Evolutionary conservation across 2,888 invertebrate species (phyloP), one percentile per base, ranked within the genome.

Genomic region (Polylopha cassiicola): DNA sequence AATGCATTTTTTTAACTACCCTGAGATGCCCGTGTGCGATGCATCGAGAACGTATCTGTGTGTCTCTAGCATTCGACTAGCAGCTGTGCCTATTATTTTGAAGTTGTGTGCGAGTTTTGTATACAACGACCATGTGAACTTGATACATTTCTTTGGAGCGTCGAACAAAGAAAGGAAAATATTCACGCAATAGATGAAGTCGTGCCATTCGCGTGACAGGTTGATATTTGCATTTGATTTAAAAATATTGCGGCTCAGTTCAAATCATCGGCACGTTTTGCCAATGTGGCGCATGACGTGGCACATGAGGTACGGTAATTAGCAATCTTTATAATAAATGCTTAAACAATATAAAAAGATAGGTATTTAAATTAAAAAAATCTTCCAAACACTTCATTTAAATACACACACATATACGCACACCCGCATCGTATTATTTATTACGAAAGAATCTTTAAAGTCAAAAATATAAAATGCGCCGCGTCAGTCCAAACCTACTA

Each of bases 81-180:
- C 84, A 84, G 84, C 81, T 85, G 84, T 77, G 77, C 72, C 76
- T 80, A 79, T 82, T 82, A 78, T 77, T 73, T 58, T 66, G 64
- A 56, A 53, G 59, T 56, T 69, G 81, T 80, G 78, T 77, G 79
- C 63, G 64, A 61, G 58, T 58, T 56, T 57, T 51, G 41, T 69
- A 58, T 64, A 50, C 44, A 20, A 42, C 45, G 70, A 65, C 50
- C 30, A 14, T 44, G 34, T 47, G 33, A 46, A 58, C 55, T 73
- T 74, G 76, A 73, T 70, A 67, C 64, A 51, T 57, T 47, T 17
- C 17, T 16, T 20, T 14, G 5, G 11, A 21, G 5, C 4, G 7
- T 26, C 8, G 9, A 15, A 34, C 48, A 42, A 47, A 23, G 39
- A 45, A 43, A 54, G 51, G 53, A 62, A 61, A 63, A 65, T 55